Evolutionary conservation across 2,888 invertebrate species (phyloP), one percentile per base, ranked within the genome.

Genomic region (Drosophila neutralis): DNA sequence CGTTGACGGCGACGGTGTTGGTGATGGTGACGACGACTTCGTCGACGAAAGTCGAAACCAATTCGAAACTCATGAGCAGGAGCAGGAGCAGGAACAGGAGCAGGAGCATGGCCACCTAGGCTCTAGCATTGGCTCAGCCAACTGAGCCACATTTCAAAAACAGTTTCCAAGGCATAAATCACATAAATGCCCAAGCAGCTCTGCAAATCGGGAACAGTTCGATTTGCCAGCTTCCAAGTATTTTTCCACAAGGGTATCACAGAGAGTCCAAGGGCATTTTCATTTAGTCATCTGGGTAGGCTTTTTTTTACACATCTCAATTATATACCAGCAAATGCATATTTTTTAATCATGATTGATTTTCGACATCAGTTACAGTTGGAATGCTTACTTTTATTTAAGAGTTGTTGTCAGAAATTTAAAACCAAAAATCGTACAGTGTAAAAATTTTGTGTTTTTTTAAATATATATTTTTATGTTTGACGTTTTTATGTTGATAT

Each of bases 101-200:
- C 49, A 53, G 67, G 21, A 42, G 42, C 36, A 18, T 38, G 27
- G n/a, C 27, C 56, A 65, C 56, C 81, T 80, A 83, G 81, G 70
- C 72, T 57, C 60, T 54, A 27, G 64, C 36, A 45, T 63, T 70
- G 66, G 66, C 57, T 67, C 42, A 33, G 66, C 61, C 65, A 69
- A 62, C 57, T 78, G 72, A 78, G 88, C 86, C 85, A 90, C 86
- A 87, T 90, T 87, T 87, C 86, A 87, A 87, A 87, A 87, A 87
- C 86, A 87, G 86, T 90, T 87, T 83, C 89, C 73, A 80, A 86
- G 87, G 87, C 86, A 87, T 87, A 87, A 87, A 87, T 87, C 86
- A 87, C 86, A 80, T 86, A 83, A 88, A 78, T 78, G 83, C 87
- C 66, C 78, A 64, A 83, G 73, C 78, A 83, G 74, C 49, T 64